Evolutionary conservation across 2,113 vertebrate species (phyloP).

Genomic region (Struthidea cinerea): DNA sequence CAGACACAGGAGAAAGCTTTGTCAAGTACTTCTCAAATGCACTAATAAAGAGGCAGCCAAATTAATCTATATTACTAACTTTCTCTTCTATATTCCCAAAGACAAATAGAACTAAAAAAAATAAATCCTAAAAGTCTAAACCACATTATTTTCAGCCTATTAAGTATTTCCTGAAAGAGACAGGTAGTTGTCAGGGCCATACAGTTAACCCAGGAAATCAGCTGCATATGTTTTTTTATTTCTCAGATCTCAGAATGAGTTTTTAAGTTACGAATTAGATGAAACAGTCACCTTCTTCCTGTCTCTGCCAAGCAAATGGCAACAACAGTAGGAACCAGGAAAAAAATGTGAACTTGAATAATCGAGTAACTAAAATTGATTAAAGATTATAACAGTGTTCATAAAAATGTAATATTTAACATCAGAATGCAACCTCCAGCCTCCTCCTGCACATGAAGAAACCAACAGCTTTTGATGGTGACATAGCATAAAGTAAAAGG

Average conservation of each 20-base stretch:
- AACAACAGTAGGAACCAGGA: neutral
- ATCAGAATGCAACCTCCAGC: neutral
- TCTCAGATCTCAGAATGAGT: neutral
- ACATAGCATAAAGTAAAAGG: neutral
- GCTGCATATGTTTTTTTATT: accelerated
- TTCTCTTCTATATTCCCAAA: neutral
- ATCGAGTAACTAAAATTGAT: neutral
- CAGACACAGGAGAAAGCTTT: neutral
- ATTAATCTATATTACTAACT: neutral
- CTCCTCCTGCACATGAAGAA: neutral
- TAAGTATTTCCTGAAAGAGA: neutral
- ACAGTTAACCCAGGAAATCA: neutral
- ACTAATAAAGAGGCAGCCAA: neutral
- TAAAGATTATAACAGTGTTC: neutral
- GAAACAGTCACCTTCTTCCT: neutral
- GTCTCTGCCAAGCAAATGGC: neutral
- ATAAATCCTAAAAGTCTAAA: neutral
- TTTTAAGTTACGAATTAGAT: neutral
- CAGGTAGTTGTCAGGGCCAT: neutral
- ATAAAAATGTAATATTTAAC: neutral
- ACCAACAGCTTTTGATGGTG: neutral
- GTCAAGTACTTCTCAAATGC: neutral
- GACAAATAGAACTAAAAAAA: neutral
- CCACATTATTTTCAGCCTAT: neutral
- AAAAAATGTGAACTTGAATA: neutral